Base-by-base conservation (phyloP, 2,797 vertebrate genomes). In the Tapera naevia region DNA sequence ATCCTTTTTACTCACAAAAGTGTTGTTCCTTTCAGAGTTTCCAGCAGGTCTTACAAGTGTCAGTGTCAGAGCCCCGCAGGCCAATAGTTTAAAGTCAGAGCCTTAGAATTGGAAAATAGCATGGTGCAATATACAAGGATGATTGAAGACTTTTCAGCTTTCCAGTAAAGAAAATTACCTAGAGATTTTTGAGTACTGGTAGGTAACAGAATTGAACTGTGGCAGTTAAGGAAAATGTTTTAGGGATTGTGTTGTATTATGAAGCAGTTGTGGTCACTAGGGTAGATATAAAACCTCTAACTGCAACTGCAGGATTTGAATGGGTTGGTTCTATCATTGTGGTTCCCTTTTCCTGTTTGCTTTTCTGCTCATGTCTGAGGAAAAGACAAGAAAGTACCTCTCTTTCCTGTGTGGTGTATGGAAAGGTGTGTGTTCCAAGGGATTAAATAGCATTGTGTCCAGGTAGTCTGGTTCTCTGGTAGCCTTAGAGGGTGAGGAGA, bases 41-140 rank as follows among this genome's bases (percentile, higher is more conserved):
- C 33, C 35, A 60, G 39, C 19, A 80, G 22, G 60, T 73, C 39
- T 84, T 66, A 66, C 46, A 86, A 58, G 30, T 33, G 16, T 81
- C 75, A 60, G 21, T 70, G 35, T 66, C 0, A 0, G 53, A 90
- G 48, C 10, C 51, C 51, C 0, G 0, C 50, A 81, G 83, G 58
- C 39, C 45, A 88, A 10, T 76, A 61, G 90, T 94, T 93, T 93
- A 58, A 66, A 71, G 43, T 69, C 74, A 61, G 21, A 81, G 24
- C 27, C n/a, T 92, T 85, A 71, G 66, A 90, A 90, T 5, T 86
- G 33, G 90, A 84, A 92, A 94, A 93, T 27, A 89, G 3, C 22
- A 18, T 71, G 18, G 19, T 67, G 48, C 22, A 67, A 43, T 67
- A 64, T 39, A 39, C 58, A 33, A 58, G 56, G 85, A 58, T 62